A percentile compares a stretch with the other conserved stretches of the same genome.
These are phyloP conservation scores for Marisa cornuarietis DNA, from an alignment of 1,140 invertebrate genomes.

Conservation along the genomic window DNA sequence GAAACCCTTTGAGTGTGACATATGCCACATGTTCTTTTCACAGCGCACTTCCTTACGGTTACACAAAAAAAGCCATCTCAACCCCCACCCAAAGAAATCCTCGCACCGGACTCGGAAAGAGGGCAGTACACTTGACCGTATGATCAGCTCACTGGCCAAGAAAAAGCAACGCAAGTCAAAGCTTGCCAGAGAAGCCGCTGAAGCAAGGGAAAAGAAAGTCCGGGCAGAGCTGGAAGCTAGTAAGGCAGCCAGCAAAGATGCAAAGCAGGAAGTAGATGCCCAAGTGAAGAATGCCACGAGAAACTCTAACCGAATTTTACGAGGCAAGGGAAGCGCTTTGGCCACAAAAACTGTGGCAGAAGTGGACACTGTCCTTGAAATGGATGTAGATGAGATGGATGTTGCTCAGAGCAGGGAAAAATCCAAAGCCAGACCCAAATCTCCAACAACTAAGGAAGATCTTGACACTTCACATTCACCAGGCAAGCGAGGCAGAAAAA, in stretches of 20 bases:
- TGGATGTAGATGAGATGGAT: neutral
- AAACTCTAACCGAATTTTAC: neutral
- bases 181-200: constrained; percentile 8
- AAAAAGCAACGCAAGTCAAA: constrained; percentile 6
- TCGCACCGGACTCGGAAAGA: neutral
- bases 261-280: neutral
- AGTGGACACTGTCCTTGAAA: neutral
- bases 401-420: neutral
- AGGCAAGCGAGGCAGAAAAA: neutral
- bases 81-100: constrained; percentile 15
- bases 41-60: constrained; percentile 21
- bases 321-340: neutral
- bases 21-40: constrained; percentile 9
- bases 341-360: neutral
- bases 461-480: neutral
- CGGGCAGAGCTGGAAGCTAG: neutral
- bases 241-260: neutral
- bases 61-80: constrained; percentile 23
- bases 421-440: neutral
- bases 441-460: neutral
- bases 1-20: constrained; percentile 18
- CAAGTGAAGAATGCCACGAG: neutral
- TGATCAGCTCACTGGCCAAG: constrained; percentile 16
- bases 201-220: constrained; percentile 6
- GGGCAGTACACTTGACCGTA: constrained; percentile 22